Percentiles rank a stretch among this genome's conserved stretches.
Evolutionary conservation across 2,888 invertebrate species (phyloP).

Genomic region (Xanthorhoe spadicearia): DNA sequence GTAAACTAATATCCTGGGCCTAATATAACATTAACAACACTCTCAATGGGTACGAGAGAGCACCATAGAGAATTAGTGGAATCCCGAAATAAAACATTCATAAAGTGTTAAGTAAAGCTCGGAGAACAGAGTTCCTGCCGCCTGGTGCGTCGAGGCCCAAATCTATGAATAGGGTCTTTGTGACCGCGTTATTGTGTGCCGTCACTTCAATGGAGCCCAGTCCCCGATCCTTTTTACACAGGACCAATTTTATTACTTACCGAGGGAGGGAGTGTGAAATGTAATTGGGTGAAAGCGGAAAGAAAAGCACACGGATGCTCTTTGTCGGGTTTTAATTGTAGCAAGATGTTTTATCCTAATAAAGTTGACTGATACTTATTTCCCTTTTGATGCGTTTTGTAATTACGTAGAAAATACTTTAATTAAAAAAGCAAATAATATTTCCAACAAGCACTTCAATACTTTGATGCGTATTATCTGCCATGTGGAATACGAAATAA

Average conservation of each 20-base stretch:
- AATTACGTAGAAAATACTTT: too few relatives aligned
- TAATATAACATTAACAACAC: constrained; percentile 1
- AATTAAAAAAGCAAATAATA: too few relatives aligned
- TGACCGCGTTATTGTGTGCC: constrained; percentile 59
- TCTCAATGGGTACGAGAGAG: constrained; percentile 15
- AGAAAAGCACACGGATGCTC: constrained; percentile 11
- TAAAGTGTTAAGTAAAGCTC: constrained; percentile 17
- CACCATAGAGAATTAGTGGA: constrained; percentile 8
- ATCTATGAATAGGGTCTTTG: constrained; percentile 63
- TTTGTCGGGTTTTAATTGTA: constrained; percentile 1
- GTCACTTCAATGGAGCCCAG: constrained; percentile 53
- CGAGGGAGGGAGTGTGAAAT: constrained; percentile 26
- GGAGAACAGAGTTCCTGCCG: constrained; percentile 25
- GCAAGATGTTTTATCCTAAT: not conserved
- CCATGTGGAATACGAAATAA: too few relatives aligned
- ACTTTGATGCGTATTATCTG: too few relatives aligned
- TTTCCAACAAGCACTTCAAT: not conserved
- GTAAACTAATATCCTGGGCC: not conserved
- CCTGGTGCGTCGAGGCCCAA: constrained; percentile 50
- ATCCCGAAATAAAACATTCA: constrained; percentile 22
- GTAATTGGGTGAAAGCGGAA: constrained; percentile 32
- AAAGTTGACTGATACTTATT: not conserved
- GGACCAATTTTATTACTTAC: constrained; percentile 52
- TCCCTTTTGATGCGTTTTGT: not conserved
- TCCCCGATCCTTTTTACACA: constrained; percentile 52